Conservation (phyloP, 2,113 vertebrate genomes). For the Cinclus cinclus region DNA sequence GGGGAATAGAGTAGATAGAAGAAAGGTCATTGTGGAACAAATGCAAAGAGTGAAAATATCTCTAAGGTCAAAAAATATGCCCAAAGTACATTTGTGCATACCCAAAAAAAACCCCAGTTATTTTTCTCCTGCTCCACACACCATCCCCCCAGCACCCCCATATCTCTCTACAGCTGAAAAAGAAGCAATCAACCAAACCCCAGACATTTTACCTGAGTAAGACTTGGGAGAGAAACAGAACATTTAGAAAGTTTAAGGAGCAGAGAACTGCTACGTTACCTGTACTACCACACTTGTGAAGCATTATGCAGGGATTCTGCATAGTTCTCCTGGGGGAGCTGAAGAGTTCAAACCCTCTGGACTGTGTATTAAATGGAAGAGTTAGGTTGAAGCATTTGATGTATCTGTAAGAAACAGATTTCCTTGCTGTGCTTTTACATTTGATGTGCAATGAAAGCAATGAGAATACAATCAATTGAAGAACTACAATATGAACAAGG, state of each 20-base stretch:
- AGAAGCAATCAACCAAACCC: not conserved
- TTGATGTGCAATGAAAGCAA: not conserved
- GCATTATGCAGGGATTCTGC: not conserved
- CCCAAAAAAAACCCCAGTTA: not conserved
- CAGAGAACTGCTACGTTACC: not conserved
- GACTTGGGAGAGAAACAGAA: not conserved
- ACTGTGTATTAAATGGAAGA: not conserved
- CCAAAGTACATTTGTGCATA: not conserved
- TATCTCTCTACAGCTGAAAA: not conserved
- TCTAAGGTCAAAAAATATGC: not conserved
- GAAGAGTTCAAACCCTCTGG: not conserved
- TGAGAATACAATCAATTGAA: not conserved
- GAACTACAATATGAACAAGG: not conserved
- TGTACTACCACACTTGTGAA: not conserved
- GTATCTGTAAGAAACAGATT: not conserved
- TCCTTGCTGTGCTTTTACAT: not conserved
- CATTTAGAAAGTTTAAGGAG: not conserved
- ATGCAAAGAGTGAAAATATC: not conserved
- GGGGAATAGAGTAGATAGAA: not conserved
- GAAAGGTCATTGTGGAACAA: not conserved
- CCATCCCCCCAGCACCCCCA: fast-evolving
- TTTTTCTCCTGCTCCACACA: not conserved
- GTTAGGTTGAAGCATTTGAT: conserved; percentile 3
- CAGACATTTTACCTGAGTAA: not conserved
- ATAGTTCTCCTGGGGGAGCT: not conserved